phyloP scores from a whole-genome alignment of 1,140 invertebrate species.

The Drosophila willistoni region DNA sequence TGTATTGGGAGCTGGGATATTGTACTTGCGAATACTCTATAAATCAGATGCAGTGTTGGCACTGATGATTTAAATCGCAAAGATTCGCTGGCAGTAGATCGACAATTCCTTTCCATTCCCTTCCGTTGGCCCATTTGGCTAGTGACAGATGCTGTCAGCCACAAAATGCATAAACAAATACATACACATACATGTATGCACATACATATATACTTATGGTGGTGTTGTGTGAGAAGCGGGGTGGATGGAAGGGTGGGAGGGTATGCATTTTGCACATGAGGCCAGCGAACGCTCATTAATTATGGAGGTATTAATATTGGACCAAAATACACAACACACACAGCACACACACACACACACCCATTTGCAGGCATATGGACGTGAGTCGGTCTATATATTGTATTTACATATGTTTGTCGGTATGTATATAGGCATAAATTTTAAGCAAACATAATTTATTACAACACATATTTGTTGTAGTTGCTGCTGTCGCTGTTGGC shows the following conservation, averaged over 20 bases:
- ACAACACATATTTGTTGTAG: constrained; percentile 72
- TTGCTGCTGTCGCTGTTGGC: constrained; percentile 40
- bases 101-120: not conserved
- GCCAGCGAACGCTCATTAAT: constrained; percentile 68
- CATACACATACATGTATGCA: constrained; percentile 17
- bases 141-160: constrained; percentile 80
- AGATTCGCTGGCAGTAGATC: constrained; percentile 1
- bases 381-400: constrained; percentile 14
- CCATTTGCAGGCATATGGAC: not conserved
- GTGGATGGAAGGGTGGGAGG: not conserved
- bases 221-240: not conserved
- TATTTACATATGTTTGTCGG: constrained; percentile 16
- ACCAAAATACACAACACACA: constrained; percentile 44
- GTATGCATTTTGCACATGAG: constrained; percentile 72
- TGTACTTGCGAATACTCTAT: not conserved
- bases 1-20: not conserved
- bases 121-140: constrained; percentile 52
- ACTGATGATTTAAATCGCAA: constrained; percentile 14
- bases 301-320: constrained; percentile 64
- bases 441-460: constrained; percentile 58
- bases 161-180: constrained; percentile 72
- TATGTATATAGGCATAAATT: constrained; percentile 52
- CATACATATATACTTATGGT: not conserved
- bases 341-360: constrained; percentile 22
- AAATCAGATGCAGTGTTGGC: constrained; percentile 1